Evolutionary conservation across 92 coral and sea anemone species (phyloP).

Genomic region (Ricordea florida): DNA sequence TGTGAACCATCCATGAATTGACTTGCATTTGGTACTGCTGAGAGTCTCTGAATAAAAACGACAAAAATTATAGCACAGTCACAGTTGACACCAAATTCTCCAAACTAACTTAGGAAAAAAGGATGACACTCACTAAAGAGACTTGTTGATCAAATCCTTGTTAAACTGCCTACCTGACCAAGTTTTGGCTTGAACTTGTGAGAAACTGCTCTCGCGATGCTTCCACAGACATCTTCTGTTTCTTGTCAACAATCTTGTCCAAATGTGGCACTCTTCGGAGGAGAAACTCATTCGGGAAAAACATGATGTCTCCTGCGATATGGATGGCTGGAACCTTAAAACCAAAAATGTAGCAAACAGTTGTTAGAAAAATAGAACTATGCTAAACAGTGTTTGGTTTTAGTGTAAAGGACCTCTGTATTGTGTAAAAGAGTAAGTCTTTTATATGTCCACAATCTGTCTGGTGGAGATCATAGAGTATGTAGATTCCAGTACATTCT

Average conservation of each 20-base stretch:
- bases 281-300: slow-evolving; percentile 93
- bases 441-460: too few relatives aligned
- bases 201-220: slow-evolving; percentile 81
- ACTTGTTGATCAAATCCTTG: not conserved
- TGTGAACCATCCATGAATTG: slow-evolving; percentile 97
- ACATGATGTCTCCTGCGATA: slow-evolving; percentile 95
- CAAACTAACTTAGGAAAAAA: not conserved
- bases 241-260: slow-evolving; percentile 83
- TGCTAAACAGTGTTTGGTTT: too few relatives aligned
- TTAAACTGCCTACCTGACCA: slow-evolving; percentile 82
- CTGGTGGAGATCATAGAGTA: too few relatives aligned
- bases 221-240: slow-evolving; percentile 80
- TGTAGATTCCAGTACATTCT: not conserved
- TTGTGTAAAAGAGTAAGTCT: too few relatives aligned
- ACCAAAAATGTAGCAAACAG: not conserved
- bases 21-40: slow-evolving; percentile 90
- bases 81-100: not conserved
- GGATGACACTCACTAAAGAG: not conserved
- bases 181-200: slow-evolving; percentile 76
- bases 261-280: slow-evolving; percentile 86
- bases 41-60: slow-evolving; percentile 67
- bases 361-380: not conserved
- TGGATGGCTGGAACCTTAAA: slow-evolving; percentile 86
- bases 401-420: too few relatives aligned
- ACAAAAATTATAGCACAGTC: not conserved